A percentile compares a stretch with the other conserved stretches of the same genome.
These are phyloP conservation scores for Lasioglossum lativentre DNA, from an alignment of 2,888 invertebrate genomes.

Conservation along the genomic window DNA sequence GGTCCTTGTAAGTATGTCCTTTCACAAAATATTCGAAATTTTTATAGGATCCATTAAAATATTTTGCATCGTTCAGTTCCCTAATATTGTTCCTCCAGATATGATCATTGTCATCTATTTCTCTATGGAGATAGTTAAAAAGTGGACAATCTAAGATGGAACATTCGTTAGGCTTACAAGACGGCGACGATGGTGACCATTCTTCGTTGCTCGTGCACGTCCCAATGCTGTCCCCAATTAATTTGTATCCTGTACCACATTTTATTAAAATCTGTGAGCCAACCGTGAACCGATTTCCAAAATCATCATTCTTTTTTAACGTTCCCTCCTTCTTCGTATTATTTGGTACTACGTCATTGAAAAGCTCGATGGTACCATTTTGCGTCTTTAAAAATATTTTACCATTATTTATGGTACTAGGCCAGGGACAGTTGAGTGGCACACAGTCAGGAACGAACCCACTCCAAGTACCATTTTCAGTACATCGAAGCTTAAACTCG, in stretches of 20 bases:
- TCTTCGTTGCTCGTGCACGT: slow-evolving; percentile 87
- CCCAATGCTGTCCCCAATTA: slow-evolving; percentile 85
- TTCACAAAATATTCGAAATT: slow-evolving; percentile 63
- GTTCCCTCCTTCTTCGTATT: not conserved
- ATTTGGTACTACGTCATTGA: not conserved
- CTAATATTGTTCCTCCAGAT: not conserved
- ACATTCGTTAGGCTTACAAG: slow-evolving; percentile 84
- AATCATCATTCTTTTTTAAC: slow-evolving; percentile 1
- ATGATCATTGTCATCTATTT: slow-evolving; percentile 18
- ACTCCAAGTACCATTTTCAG: slow-evolving; percentile 88
- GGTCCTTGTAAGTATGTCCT: slow-evolving; percentile 70
- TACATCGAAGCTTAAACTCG: slow-evolving; percentile 83
- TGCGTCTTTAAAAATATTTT: slow-evolving; percentile 61
- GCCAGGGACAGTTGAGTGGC: slow-evolving; percentile 69
- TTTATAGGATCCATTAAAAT: slow-evolving; percentile 44
- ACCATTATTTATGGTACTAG: slow-evolving; percentile 64
- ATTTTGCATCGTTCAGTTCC: not conserved
- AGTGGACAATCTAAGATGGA: slow-evolving; percentile 66
- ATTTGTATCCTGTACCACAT: slow-evolving; percentile 87
- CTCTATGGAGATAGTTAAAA: slow-evolving; percentile 50
- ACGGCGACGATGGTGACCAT: slow-evolving; percentile 87
- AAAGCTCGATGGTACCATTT: slow-evolving; percentile 53
- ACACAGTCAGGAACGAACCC: slow-evolving; percentile 87
- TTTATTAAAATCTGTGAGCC: slow-evolving; percentile 68
- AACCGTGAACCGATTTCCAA: slow-evolving; percentile 54